Percentiles rank a stretch among this genome's conserved stretches.
Evolutionary conservation across 2,797 vertebrate genomes (phyloP).

Genomic region (Meda fulgida): DNA sequence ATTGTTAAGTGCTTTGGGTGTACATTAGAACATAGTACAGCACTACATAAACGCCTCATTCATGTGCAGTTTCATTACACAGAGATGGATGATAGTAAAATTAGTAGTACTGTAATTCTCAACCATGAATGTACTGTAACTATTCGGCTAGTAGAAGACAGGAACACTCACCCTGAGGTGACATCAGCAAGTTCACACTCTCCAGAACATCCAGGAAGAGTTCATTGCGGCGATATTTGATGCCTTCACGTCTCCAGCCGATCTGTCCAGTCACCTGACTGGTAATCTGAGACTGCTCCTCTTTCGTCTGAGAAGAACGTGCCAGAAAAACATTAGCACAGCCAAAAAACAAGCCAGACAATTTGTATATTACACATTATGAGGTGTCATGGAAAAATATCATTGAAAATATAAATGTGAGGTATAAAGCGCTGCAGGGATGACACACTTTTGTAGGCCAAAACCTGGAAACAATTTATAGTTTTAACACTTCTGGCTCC

Average conservation of each 20-base stretch:
- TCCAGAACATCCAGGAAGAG: conserved; percentile 89
- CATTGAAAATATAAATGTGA: conserved; percentile 2
- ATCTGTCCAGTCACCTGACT: conserved; percentile 91
- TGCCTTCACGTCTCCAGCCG: conserved; percentile 88
- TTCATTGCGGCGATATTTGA: conserved; percentile 89
- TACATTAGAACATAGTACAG: no score
- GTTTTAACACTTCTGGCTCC: background rate
- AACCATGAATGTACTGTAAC: background rate
- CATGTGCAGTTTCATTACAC: background rate
- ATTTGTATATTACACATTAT: background rate
- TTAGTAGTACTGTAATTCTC: background rate
- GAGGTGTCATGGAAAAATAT: background rate
- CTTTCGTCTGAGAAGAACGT: conserved; percentile 79
- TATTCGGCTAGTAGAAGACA: background rate
- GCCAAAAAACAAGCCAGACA: background rate
- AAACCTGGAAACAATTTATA: background rate
- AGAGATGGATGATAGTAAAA: background rate
- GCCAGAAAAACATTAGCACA: background rate
- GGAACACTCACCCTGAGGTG: conserved; percentile 80
- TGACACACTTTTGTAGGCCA: background rate
- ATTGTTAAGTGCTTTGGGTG: no score
- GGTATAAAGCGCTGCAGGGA: background rate
- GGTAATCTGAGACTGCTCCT: conserved; percentile 90
- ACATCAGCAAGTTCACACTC: conserved; percentile 90
- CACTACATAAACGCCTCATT: no score